phyloP scores from a whole-genome alignment of 2,113 vertebrate genomes.

The Daubentonia madagascariensis region DNA sequence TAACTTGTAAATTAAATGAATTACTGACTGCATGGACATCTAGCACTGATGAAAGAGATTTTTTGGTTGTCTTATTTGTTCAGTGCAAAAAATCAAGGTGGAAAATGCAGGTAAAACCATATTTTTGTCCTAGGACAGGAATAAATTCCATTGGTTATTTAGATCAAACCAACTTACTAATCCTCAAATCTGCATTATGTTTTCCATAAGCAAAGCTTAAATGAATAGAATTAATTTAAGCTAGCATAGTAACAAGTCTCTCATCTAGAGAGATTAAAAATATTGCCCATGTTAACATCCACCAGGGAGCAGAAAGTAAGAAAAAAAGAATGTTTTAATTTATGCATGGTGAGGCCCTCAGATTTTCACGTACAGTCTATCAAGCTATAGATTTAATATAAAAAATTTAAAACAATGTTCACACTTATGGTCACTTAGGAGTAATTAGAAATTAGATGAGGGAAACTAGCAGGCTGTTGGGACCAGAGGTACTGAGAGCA shows the following conservation, averaged over 20 bases:
- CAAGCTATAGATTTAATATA: neutral
- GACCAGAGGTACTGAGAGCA: neutral
- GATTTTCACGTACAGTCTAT: neutral
- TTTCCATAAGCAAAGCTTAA: neutral
- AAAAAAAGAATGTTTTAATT: neutral
- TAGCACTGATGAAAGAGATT: neutral
- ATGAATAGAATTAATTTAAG: neutral
- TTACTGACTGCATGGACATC: neutral
- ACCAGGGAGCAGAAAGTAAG: neutral
- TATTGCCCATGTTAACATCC: neutral
- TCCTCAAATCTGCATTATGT: neutral
- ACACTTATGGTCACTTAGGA: neutral
- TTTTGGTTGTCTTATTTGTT: neutral
- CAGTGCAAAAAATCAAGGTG: neutral
- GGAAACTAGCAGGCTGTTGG: fast-evolving
- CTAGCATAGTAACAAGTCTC: neutral
- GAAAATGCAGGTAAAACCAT: neutral
- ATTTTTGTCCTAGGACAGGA: neutral
- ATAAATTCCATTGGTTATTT: neutral
- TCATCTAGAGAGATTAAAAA: neutral
- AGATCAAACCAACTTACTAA: neutral
- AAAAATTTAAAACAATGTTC: neutral
- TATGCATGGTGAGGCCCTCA: neutral
- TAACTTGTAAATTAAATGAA: neutral
- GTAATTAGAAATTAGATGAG: neutral